Base-by-base conservation (phyloP, 2,888 invertebrate genomes). In the Melieria picta region DNA sequence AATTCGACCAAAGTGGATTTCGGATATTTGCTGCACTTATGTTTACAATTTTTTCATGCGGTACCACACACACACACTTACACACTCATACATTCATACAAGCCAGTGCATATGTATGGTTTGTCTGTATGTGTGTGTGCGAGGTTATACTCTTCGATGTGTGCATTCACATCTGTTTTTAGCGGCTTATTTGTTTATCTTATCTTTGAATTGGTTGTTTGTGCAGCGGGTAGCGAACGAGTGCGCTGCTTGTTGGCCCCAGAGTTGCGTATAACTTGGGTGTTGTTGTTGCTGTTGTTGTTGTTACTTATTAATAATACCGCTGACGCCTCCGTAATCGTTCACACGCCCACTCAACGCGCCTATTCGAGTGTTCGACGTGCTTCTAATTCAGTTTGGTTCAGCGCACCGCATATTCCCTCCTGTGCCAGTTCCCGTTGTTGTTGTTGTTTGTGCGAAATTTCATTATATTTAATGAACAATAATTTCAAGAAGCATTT, bases 121-220 rank as follows among this genome's bases (percentile, higher is more conserved):
- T 10, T 43, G 43, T 7, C 6, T 45, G 46, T 60, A 46, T 62
- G 16, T 47, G 11, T 9, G 46, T 62, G 48, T 11, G 30, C 46
- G n/a, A 61, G 62, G 16, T 30, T 62, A 13, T 16, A 47, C 47
- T 10, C 30, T 62, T n/a, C 47, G 16, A 2, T 2, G 13, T 10
- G 48, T 47, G 46, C 9, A 9, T 62, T 62, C 48, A 62, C 56
- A 55, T 55, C 52, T 65, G 55, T 52, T 43, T 42, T 65, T n/a
- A 55, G 13, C 13, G 55, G 42, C 56, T 62, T 9, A 52, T 13
- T 63, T 61, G 63, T 63, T 69, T 55, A 47, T 56, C 63, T 69
- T 61, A 52, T 69, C 56, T 46, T 6, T 63, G 10, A 30, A 48
- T 43, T 64, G 57, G 5, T 50, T 43, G 47, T 58, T 60, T n/a